These are phyloP conservation scores for Crotophaga sulcirostris DNA, from an alignment of 2,113 vertebrate species.

Conservation along the genomic window DNA sequence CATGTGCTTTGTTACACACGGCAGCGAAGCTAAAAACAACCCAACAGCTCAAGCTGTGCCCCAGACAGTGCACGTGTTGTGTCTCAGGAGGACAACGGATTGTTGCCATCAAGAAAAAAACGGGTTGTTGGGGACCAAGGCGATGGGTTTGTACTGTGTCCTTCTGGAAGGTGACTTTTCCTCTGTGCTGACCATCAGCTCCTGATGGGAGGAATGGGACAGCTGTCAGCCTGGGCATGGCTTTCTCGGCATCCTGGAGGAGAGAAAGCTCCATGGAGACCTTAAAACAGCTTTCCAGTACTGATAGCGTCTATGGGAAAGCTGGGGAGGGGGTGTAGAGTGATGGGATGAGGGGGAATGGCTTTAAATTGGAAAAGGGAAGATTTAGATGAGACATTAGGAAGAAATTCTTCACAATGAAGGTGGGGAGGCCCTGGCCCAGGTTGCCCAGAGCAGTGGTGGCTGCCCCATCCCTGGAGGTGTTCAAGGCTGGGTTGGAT, in stretches of 20 bases:
- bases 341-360: no score
- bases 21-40: background rate
- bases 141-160: accelerated
- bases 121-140: background rate
- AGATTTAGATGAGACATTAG: no score
- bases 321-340: no score
- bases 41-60: background rate
- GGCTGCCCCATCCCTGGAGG: no score
- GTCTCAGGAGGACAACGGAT: background rate
- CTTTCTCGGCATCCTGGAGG: background rate
- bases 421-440: no score
- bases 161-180: background rate
- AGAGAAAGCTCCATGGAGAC: no score
- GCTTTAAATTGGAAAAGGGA: no score
- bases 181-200: background rate
- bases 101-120: accelerated
- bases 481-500: no score
- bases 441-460: no score
- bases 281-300: no score
- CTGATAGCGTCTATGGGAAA: no score
- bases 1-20: accelerated
- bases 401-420: no score
- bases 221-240: accelerated
- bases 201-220: accelerated
- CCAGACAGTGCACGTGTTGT: accelerated